phyloP scores from a whole-genome alignment of 2,888 invertebrate species.

The Lasioglossum morio region DNA sequence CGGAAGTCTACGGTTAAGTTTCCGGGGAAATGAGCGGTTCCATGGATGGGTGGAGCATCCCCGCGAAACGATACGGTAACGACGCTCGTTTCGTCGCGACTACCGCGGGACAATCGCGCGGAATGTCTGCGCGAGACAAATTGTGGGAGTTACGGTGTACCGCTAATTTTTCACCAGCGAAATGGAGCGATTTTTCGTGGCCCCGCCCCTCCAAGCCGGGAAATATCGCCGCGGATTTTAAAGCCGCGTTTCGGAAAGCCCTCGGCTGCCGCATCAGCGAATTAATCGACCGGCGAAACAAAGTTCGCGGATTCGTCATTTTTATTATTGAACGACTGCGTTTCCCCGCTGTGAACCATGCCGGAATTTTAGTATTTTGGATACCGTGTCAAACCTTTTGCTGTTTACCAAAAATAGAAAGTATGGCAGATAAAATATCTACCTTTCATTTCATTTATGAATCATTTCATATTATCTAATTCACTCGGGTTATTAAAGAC shows the following conservation, averaged over 20 bases:
- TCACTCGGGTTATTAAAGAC: not conserved
- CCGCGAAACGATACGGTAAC: conserved; percentile 61
- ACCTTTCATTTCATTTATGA: not conserved
- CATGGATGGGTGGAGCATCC: conserved; percentile 38
- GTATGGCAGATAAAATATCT: not conserved
- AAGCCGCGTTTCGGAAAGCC: conserved; percentile 38
- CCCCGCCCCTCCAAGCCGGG: not conserved
- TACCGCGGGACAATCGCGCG: conserved; percentile 48
- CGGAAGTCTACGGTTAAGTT: conserved; percentile 43
- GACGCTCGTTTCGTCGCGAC: conserved; percentile 55
- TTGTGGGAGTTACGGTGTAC: conserved; percentile 40
- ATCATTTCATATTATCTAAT: not conserved
- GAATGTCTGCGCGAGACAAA: conserved; percentile 55
- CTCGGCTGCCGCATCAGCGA: not conserved
- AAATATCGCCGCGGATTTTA: conserved; percentile 52
- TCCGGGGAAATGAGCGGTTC: conserved; percentile 42
- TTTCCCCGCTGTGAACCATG: not conserved
- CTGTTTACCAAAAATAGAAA: not conserved
- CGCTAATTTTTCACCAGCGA: conserved; percentile 49
- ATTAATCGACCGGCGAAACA: conserved; percentile 41
- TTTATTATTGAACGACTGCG: conserved; percentile 22
- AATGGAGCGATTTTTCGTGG: conserved; percentile 44
- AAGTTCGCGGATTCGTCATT: conserved; percentile 39
- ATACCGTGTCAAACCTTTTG: not conserved
- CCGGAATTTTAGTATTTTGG: not conserved